Evolutionary conservation across 1,140 invertebrate species (phyloP).

Genomic region (Lysiphlebus fabarum): DNA sequence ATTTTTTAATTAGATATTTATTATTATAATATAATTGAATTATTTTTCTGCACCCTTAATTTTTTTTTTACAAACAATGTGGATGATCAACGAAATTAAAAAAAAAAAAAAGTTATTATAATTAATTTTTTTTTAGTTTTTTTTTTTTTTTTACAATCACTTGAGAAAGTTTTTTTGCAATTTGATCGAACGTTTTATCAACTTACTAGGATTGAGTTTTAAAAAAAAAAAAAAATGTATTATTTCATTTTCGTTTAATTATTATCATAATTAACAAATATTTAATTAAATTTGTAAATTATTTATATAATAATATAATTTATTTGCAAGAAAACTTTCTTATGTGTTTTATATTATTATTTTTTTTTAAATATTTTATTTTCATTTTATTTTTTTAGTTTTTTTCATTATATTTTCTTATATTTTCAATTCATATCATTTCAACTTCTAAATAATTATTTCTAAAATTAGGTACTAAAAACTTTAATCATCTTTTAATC

Average conservation of each 20-base stretch:
- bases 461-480: constrained; percentile 50
- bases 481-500: constrained; percentile 27
- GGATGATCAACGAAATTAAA: background rate
- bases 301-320: constrained; percentile 4
- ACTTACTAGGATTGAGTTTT: too few relatives aligned
- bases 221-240: too few relatives aligned
- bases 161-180: constrained; percentile 20
- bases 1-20: constrained; percentile 5
- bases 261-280: background rate
- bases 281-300: constrained; percentile 23
- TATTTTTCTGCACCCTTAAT: background rate
- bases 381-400: constrained; percentile 27
- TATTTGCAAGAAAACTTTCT: constrained; percentile 26
- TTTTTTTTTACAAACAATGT: constrained; percentile 7
- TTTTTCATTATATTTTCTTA: constrained; percentile 28
- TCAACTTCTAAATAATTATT: constrained; percentile 26
- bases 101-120: background rate
- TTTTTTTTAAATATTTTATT: too few relatives aligned
- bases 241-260: background rate
- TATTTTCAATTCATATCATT: constrained; percentile 29
- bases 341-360: too few relatives aligned
- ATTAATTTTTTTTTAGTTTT: constrained; percentile 2
- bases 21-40: constrained; percentile 15
- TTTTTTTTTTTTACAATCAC: constrained; percentile 16
- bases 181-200: constrained; percentile 10